These are phyloP conservation scores for Oenanthe melanoleuca DNA, from an alignment of 2,113 vertebrate genomes.

Conservation along the genomic window DNA sequence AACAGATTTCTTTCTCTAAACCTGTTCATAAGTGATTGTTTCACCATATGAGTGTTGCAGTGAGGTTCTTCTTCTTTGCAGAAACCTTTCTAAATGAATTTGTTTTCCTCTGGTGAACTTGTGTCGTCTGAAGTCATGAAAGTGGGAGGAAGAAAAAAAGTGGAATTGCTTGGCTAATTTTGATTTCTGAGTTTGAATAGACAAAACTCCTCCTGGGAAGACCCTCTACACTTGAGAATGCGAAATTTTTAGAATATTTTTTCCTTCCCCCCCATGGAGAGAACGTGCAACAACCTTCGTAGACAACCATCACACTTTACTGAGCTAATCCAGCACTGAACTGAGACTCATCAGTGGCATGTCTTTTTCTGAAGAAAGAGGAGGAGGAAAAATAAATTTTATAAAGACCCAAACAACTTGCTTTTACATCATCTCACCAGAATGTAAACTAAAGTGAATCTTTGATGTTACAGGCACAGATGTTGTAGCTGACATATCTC, in stretches of 20 bases:
- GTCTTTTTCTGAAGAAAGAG: background rate
- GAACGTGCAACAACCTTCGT: background rate
- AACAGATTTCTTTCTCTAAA: background rate
- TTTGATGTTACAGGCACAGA: conserved; percentile 81
- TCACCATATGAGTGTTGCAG: background rate
- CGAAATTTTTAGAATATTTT: background rate
- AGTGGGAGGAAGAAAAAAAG: background rate
- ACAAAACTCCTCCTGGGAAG: background rate
- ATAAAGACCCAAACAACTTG: conserved; percentile 47
- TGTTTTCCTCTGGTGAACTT: background rate
- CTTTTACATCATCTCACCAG: conserved; percentile 73
- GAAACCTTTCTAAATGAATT: background rate
- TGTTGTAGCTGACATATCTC: conserved; percentile 80
- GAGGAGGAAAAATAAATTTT: conserved; percentile 49
- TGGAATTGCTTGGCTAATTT: background rate
- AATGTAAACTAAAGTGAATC: conserved; percentile 76
- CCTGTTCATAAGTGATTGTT: background rate
- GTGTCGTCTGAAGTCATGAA: background rate
- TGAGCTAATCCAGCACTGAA: background rate
- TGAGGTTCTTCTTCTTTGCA: background rate
- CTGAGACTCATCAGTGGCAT: background rate
- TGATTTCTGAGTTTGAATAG: background rate
- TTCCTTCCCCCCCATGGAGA: conserved; percentile 10
- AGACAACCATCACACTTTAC: background rate
- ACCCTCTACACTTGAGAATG: background rate